phyloP scores from a whole-genome alignment of 2,113 vertebrate genomes.

The Percopsis transmontana region DNA sequence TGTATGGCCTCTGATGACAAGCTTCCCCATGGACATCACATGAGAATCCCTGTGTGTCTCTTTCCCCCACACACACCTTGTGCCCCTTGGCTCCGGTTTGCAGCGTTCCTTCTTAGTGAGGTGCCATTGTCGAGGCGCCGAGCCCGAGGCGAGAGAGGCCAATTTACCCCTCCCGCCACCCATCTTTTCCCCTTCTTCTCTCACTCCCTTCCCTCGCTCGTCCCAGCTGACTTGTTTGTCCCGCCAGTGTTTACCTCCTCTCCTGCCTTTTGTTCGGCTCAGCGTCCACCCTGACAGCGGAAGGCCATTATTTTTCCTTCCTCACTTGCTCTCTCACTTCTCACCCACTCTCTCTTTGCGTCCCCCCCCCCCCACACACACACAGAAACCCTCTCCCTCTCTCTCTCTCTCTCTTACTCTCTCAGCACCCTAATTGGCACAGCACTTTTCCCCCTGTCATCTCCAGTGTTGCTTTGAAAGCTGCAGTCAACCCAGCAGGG shows the following conservation, averaged over 20 bases:
- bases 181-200: background rate
- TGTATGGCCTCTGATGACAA: slow-evolving; percentile 47
- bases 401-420: background rate
- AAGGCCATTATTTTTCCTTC: slow-evolving; percentile 68
- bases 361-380: slow-evolving; percentile 11
- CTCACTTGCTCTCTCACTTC: slow-evolving; percentile 32
- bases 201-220: slow-evolving; percentile 16
- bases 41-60: background rate
- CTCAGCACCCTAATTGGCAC: slow-evolving; percentile 66
- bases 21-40: slow-evolving; percentile 33
- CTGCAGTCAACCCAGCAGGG: slow-evolving; percentile 62
- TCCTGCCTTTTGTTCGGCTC: slow-evolving; percentile 49
- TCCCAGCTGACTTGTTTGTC: slow-evolving; percentile 74
- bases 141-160: slow-evolving; percentile 63
- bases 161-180: slow-evolving; percentile 65
- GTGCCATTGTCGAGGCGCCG: slow-evolving; percentile 56
- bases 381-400: slow-evolving; percentile 27
- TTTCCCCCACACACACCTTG: slow-evolving; percentile 24
- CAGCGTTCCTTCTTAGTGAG: slow-evolving; percentile 63
- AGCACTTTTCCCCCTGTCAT: slow-evolving; percentile 60
- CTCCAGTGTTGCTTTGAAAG: slow-evolving; percentile 64
- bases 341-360: slow-evolving; percentile 33
- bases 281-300: slow-evolving; percentile 60
- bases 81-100: slow-evolving; percentile 60
- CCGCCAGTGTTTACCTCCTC: slow-evolving; percentile 69